A percentile compares a stretch with the other conserved stretches of the same genome.
Evolutionary conservation across 2,797 vertebrate genomes (phyloP).

Genomic region (Octomys mimax): DNA sequence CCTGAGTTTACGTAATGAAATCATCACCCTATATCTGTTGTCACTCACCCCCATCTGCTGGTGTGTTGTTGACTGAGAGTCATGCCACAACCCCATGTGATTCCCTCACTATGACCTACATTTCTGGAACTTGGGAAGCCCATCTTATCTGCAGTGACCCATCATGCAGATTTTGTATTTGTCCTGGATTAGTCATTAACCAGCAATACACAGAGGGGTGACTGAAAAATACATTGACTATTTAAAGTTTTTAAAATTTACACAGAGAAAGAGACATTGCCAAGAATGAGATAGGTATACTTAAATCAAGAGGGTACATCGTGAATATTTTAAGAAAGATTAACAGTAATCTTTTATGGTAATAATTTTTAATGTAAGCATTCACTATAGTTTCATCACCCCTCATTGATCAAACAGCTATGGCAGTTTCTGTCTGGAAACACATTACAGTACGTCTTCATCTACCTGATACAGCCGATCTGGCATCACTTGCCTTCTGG

Average conservation of each 20-base stretch:
- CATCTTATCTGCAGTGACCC: constrained; percentile 3
- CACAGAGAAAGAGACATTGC: background rate
- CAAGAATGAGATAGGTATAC: background rate
- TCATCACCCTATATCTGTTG: background rate
- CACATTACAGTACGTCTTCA: background rate
- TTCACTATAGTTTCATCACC: background rate
- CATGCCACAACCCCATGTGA: background rate
- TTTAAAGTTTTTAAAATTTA: background rate
- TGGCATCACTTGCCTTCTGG: background rate
- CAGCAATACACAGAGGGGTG: background rate
- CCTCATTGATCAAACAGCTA: background rate
- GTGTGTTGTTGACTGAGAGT: background rate
- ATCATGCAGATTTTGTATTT: background rate
- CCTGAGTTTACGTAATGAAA: constrained; percentile 10
- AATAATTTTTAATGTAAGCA: background rate
- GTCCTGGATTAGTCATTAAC: constrained; percentile 30
- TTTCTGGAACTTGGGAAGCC: background rate
- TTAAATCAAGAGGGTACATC: background rate
- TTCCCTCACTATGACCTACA: background rate
- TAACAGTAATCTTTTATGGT: background rate
- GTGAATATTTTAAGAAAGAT: background rate
- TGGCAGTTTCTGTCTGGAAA: background rate
- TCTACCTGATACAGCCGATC: background rate
- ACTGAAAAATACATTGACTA: background rate
- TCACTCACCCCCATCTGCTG: background rate